Evolutionary conservation across 2,113 vertebrate genomes (phyloP).

Genomic region (Merops nubicus): DNA sequence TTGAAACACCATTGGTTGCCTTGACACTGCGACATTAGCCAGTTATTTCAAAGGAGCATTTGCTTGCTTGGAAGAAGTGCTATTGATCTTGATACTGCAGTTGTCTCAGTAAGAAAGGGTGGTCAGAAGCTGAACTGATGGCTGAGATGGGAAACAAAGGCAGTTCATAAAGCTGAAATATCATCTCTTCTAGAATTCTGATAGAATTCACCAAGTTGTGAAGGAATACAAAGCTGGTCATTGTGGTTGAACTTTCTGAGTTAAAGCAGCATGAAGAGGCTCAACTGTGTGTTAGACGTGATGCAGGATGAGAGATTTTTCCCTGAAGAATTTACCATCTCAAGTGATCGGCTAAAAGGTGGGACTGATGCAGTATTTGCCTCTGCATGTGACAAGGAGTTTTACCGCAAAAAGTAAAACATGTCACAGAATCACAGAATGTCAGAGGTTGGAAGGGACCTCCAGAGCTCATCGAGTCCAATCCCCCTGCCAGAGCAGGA

Average conservation of each 20-base stretch:
- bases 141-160: not conserved
- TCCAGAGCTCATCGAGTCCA: no score
- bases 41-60: slow-evolving; percentile 3
- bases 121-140: not conserved
- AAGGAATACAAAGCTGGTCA: not conserved
- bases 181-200: not conserved
- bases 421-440: no score
- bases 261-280: not conserved
- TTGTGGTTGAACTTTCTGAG: not conserved
- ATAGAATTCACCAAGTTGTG: not conserved
- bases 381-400: not conserved
- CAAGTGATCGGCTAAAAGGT: not conserved
- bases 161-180: not conserved
- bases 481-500: no score
- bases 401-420: not conserved
- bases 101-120: not conserved
- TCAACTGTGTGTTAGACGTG: fast-evolving
- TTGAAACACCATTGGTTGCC: slow-evolving; percentile 7
- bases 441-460: no score
- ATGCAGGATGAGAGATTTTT: not conserved
- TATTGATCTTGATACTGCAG: slow-evolving; percentile 3
- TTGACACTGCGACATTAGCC: slow-evolving; percentile 30
- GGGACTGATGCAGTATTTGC: not conserved
- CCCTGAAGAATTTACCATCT: not conserved
- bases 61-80: not conserved